phyloP scores from a whole-genome alignment of 2,113 vertebrate species.

The Rhegmatorhina hoffmannsi region DNA sequence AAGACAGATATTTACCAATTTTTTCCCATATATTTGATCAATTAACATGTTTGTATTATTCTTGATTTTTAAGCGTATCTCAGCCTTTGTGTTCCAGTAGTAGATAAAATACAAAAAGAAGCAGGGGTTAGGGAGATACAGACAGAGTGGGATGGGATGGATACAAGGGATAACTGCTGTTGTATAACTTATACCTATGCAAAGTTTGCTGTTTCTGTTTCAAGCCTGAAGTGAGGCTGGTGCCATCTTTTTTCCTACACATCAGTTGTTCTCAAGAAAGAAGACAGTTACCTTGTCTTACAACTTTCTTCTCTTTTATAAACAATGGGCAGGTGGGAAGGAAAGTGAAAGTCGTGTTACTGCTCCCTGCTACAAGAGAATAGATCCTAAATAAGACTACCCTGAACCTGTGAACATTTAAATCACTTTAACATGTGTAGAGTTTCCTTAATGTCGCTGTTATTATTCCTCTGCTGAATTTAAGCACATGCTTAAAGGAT shows the following conservation, averaged over 20 bases:
- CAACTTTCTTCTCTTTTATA: background rate
- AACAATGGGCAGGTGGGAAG: background rate
- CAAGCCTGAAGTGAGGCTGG: background rate
- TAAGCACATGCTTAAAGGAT: conserved; percentile 36
- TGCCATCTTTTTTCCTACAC: background rate
- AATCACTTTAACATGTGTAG: background rate
- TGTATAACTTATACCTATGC: background rate
- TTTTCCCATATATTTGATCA: background rate
- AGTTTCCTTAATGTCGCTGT: background rate
- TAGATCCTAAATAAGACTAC: conserved; percentile 13
- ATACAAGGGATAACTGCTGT: background rate
- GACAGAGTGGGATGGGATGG: background rate
- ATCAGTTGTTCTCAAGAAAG: background rate
- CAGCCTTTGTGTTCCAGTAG: background rate
- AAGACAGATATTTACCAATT: background rate
- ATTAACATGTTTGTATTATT: background rate
- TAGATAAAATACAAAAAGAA: background rate
- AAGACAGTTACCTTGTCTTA: background rate
- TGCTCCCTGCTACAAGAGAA: background rate
- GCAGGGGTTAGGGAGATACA: accelerated
- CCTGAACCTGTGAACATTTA: background rate
- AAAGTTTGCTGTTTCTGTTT: background rate
- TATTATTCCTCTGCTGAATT: conserved; percentile 6
- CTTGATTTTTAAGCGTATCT: background rate
- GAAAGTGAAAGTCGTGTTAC: background rate